Evolutionary conservation across 2,113 vertebrate species (phyloP).

Genomic region (Corydoras sp.): DNA sequence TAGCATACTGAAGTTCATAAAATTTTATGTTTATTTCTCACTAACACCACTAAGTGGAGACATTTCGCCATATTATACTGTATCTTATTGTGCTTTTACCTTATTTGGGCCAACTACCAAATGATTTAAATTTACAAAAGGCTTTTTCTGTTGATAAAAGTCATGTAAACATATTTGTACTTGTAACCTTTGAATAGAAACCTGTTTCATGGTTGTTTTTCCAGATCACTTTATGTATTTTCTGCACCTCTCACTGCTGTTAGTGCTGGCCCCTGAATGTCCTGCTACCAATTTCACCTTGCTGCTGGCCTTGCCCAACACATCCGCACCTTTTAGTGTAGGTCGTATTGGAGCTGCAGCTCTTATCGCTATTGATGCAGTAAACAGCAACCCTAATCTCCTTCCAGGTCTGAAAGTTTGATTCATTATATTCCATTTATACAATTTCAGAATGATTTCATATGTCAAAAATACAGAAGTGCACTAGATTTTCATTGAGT

Average conservation of each 20-base stretch:
- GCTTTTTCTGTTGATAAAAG: too few species aligned
- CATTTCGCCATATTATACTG: too few species aligned
- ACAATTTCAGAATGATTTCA: not conserved
- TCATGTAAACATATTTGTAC: too few species aligned
- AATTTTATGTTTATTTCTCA: too few species aligned
- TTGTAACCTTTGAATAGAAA: too few species aligned
- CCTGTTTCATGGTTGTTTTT: too few species aligned
- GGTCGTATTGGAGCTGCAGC: constrained; percentile 42
- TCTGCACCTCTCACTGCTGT: constrained; percentile 5
- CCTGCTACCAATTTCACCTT: constrained; percentile 37
- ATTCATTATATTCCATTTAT: not conserved
- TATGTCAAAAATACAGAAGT: not conserved
- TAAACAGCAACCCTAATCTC: constrained; percentile 38
- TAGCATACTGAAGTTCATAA: too few species aligned
- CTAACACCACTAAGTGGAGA: too few species aligned
- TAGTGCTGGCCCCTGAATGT: not conserved
- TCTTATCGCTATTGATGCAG: constrained; percentile 40
- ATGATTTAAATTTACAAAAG: too few species aligned
- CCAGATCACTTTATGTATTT: not conserved
- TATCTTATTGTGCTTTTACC: too few species aligned
- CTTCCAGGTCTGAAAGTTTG: constrained; percentile 34
- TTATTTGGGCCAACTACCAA: too few species aligned
- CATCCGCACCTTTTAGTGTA: constrained; percentile 37
- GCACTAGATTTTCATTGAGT: too few species aligned
- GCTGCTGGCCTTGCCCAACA: constrained; percentile 46